Base-by-base conservation (phyloP, 2,113 vertebrate species). In the Pleuronectes platessa region DNA sequence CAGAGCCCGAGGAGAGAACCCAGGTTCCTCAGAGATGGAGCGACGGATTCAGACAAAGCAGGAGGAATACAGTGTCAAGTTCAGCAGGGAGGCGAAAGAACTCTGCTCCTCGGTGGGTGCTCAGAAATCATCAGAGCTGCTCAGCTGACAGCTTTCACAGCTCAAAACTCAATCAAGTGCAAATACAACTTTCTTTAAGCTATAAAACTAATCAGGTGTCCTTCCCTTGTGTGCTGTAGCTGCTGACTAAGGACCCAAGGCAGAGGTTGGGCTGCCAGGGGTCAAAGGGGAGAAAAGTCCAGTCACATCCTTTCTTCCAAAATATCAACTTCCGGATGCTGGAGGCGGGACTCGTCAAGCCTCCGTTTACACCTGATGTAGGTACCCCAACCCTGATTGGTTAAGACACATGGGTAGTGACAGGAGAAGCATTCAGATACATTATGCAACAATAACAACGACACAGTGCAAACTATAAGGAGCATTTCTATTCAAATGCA, bases 281-380 rank as follows among this genome's bases (percentile, higher is more conserved):
- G 0, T 79, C 80, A 0, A 92, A 92, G 3, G 92, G 85, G 0
- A 66, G 23, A 3, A 93, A 90, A 6, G 93, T 96, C 1, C 94
- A 93, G 90, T 69, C 68, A 1, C 95, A 97, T n/a, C 78, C 86
- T 0, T 96, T 97, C 91, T 96, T 97, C 81, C 49, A 60, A 20
- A 76, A 75, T 27, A 93, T 96, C 86, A 96, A 96, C 92, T 96
- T 97, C 91, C 93, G 95, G 83, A 93, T 94, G 87, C 90, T 96
- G 91, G 95, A 96, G 76, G 95, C 94, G 0, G 96, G 95, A 59
- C 81, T 94, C 0, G 73, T 93, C n/a, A 26, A 87, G 0, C 93
- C 96, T 0, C 83, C 94, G 0, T 97, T 96, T 18, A 93, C 93
- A 83, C 96, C 96, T 0, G 95, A 97, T 2, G 96, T 92, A 88